Conservation (phyloP, 2,113 vertebrate species). For the Barbus barbus region DNA sequence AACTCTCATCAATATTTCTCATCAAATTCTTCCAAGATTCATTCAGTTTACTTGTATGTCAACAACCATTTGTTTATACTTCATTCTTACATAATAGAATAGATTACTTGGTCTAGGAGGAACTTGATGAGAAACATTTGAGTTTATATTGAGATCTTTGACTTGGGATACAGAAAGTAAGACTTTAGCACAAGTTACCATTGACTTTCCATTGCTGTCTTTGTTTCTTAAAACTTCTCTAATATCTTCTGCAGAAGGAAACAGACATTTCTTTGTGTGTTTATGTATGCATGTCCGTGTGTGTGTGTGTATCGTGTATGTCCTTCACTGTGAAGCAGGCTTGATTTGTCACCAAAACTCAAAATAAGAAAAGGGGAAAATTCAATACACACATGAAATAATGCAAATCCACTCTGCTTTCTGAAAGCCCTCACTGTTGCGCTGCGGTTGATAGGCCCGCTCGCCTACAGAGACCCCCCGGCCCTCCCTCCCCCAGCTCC, state of each 20-base stretch:
- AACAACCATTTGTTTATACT: conserved; percentile 35
- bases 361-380: conserved; percentile 70
- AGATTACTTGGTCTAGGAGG: neutral
- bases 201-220: neutral
- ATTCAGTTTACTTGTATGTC: neutral
- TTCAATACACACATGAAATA: conserved; percentile 71
- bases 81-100: neutral
- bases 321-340: conserved; percentile 60
- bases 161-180: neutral
- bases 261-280: neutral
- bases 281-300: neutral
- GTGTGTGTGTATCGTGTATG: neutral
- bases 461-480: conserved; percentile 73
- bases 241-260: neutral
- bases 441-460: conserved; percentile 75
- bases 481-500: conserved; percentile 77
- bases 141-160: neutral
- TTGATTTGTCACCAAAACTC: conserved; percentile 71
- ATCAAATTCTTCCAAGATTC: too few relatives aligned
- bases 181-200: neutral
- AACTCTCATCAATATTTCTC: neutral
- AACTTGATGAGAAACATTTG: conserved; percentile 17
- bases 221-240: neutral
- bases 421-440: conserved; percentile 50
- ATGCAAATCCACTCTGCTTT: conserved; percentile 70